Percentiles rank a stretch among this genome's conserved stretches.
Evolutionary conservation across 2,797 vertebrate genomes (phyloP).

Genomic region (Hydrophis major): DNA sequence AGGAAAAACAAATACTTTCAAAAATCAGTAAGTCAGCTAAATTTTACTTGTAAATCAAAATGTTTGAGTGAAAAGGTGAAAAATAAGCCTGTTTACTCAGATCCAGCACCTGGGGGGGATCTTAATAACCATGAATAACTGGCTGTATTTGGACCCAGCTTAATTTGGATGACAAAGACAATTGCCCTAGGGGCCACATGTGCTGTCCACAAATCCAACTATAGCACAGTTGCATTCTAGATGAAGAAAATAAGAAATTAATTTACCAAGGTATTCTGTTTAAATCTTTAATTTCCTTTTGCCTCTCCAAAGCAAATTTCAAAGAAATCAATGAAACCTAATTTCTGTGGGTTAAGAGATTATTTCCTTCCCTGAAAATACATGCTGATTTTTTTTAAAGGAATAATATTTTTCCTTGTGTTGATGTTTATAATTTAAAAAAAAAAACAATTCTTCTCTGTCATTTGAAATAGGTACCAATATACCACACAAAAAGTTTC

Average conservation of each 20-base stretch:
- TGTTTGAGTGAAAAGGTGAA: not conserved
- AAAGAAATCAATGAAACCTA: not conserved
- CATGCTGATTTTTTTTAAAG: not conserved
- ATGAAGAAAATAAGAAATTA: not conserved
- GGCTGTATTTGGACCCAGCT: constrained; percentile 69
- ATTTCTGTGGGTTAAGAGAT: not conserved
- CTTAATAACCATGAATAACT: constrained; percentile 73
- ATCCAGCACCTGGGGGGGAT: constrained; percentile 74
- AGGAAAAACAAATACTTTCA: not conserved
- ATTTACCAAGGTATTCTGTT: not conserved
- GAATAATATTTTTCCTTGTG: not conserved
- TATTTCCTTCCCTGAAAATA: not conserved
- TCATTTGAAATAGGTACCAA: not conserved
- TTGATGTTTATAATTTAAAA: not conserved
- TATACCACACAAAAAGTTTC: not conserved
- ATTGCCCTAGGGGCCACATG: constrained; percentile 64
- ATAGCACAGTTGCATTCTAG: constrained; percentile 72
- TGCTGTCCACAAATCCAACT: constrained; percentile 65
- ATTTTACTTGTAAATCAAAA: not conserved
- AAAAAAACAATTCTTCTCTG: not conserved
- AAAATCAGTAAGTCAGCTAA: not conserved
- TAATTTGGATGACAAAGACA: constrained; percentile 73
- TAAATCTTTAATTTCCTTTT: not conserved
- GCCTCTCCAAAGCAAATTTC: not conserved
- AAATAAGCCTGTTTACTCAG: constrained; percentile 55